Evolutionary conservation across 2,797 vertebrate genomes (phyloP).

Genomic region (Ispidina lecontei): DNA sequence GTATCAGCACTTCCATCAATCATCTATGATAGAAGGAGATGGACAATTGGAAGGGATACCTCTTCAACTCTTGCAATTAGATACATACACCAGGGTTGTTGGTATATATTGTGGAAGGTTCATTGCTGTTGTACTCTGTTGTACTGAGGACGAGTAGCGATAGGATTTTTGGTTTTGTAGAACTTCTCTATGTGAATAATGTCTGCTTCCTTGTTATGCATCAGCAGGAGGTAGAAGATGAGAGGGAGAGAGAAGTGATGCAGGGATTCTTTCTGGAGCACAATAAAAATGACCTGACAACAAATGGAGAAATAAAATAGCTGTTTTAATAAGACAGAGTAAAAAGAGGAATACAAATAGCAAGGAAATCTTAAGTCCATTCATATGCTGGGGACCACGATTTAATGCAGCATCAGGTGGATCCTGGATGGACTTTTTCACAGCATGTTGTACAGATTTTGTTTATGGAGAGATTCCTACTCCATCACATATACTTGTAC

Average conservation of each 20-base stretch:
- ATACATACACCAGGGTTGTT: background rate
- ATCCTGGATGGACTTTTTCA: background rate
- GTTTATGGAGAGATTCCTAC: background rate
- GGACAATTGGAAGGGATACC: fast-evolving
- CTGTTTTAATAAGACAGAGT: background rate
- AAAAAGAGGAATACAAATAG: background rate
- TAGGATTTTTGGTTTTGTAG: background rate
- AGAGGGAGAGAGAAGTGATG: background rate
- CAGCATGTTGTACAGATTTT: fast-evolving
- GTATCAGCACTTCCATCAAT: background rate
- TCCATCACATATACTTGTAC: background rate
- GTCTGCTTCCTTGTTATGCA: background rate
- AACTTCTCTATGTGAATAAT: background rate
- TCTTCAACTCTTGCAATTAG: background rate
- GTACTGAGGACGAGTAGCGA: background rate
- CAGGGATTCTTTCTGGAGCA: background rate
- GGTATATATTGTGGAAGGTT: background rate
- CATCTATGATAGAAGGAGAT: background rate
- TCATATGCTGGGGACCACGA: background rate
- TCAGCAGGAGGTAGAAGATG: background rate
- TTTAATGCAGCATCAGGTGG: background rate
- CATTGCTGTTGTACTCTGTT: background rate
- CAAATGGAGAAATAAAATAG: background rate
- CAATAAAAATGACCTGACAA: background rate
- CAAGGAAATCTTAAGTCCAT: fast-evolving